Percentiles rank a stretch among this genome's conserved stretches.
These are phyloP conservation scores for Peromyscus aztecus DNA, from an alignment of 2,797 vertebrate genomes.

Conservation along the genomic window DNA sequence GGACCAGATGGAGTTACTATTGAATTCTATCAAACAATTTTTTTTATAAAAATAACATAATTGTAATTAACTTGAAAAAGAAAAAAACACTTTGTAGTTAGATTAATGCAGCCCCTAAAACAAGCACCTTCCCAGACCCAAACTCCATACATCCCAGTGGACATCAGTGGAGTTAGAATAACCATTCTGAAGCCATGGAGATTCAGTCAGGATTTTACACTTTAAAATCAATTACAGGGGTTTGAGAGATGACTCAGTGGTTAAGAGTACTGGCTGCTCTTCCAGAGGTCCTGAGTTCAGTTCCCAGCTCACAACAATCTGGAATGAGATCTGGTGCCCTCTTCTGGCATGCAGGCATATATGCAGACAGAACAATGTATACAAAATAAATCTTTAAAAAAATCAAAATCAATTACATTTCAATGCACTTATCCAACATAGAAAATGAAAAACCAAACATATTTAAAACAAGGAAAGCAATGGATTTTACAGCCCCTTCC, in stretches of 20 bases:
- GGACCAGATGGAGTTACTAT: neutral
- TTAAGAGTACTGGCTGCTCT: too few relatives aligned
- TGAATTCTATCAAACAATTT: slow-evolving; percentile 11
- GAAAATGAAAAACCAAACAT: neutral
- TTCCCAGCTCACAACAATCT: too few relatives aligned
- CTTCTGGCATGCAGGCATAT: too few relatives aligned
- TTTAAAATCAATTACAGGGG: neutral
- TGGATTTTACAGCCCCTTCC: neutral
- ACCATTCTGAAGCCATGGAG: neutral
- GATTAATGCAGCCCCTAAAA: neutral
- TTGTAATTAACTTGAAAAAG: neutral
- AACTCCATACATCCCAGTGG: neutral
- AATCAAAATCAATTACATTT: neutral
- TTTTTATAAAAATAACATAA: neutral
- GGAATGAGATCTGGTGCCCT: too few relatives aligned
- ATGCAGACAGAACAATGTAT: too few relatives aligned
- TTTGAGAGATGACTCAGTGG: too few relatives aligned
- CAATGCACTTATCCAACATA: neutral
- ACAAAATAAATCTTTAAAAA: too few relatives aligned
- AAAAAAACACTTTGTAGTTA: neutral
- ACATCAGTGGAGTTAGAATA: neutral
- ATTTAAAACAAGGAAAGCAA: neutral
- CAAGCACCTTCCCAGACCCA: neutral
- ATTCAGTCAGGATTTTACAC: neutral
- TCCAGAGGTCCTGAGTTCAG: too few relatives aligned